Evolutionary conservation across 2,888 invertebrate species (phyloP).

Genomic region (Andrena haemorrhoa): DNA sequence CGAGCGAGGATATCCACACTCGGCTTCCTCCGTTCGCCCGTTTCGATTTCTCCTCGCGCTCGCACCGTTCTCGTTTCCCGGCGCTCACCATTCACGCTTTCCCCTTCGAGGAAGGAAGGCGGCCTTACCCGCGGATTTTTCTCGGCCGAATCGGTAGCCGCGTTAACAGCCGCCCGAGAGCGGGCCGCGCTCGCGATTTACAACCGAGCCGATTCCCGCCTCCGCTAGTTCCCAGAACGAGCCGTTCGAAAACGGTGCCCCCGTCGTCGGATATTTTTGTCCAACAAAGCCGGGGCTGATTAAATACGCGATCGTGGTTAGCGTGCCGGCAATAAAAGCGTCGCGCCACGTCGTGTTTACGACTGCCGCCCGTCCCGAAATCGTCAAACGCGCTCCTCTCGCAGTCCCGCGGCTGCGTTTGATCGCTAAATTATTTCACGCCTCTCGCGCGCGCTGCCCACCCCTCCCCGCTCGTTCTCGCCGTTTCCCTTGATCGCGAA

Average conservation of each 20-base stretch:
- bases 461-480: not conserved
- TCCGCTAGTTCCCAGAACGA: constrained; percentile 37
- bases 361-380: constrained; percentile 44
- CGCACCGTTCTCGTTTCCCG: not conserved
- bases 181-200: constrained; percentile 39
- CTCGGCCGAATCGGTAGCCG: not conserved
- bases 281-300: constrained; percentile 63
- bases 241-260: constrained; percentile 41
- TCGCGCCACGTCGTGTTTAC: constrained; percentile 66
- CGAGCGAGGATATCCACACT: constrained; percentile 55
- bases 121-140: not conserved
- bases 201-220: constrained; percentile 38
- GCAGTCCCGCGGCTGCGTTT: constrained; percentile 46
- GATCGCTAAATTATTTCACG: constrained; percentile 56
- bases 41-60: constrained; percentile 40
- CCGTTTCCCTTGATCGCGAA: not conserved
- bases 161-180: constrained; percentile 35
- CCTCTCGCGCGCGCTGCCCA: not conserved
- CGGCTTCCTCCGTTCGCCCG: constrained; percentile 39
- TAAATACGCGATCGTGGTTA: constrained; percentile 62
- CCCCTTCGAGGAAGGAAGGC: not conserved
- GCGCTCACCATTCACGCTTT: not conserved
- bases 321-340: constrained; percentile 63
- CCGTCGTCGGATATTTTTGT: constrained; percentile 60
- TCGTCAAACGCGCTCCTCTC: constrained; percentile 53